Conservation (phyloP, 1,140 invertebrate species). For the Littorina saxatilis region DNA sequence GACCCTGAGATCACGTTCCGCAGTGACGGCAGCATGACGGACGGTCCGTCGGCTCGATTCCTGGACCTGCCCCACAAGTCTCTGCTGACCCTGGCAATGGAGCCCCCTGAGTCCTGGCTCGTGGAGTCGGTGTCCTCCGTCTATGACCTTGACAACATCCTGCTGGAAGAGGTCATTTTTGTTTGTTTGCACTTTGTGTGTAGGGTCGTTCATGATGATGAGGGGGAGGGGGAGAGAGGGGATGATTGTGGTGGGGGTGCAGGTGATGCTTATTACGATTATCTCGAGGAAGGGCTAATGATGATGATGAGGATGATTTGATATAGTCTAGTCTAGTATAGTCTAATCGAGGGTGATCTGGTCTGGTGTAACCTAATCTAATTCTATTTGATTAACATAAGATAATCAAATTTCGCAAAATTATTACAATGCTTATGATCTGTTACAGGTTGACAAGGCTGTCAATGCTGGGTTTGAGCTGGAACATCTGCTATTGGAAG, state of each 20-base stretch:
- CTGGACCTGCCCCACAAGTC: conserved; percentile 92
- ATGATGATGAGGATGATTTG: no score
- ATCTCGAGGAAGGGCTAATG: no score
- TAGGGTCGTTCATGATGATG: no score
- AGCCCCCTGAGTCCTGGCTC: conserved; percentile 99
- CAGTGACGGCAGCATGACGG: conserved; percentile 53
- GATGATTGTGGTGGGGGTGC: background rate
- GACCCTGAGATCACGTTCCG: conserved; percentile 85
- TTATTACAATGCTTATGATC: no score
- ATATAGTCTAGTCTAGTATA: no score
- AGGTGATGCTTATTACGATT: no score
- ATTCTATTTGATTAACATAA: no score
- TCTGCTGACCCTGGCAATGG: conserved; percentile 95
- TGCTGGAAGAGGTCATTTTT: conserved; percentile 77
- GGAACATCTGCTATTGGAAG: conserved; percentile 93
- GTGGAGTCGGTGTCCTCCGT: conserved; percentile 95
- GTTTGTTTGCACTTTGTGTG: no score
- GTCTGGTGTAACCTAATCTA: no score
- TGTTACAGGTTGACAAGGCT: conserved; percentile 30
- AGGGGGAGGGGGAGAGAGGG: background rate
- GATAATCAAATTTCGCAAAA: no score
- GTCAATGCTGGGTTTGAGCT: conserved; percentile 91
- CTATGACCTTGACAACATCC: conserved; percentile 99
- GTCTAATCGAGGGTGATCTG: no score
- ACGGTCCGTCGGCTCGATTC: conserved; percentile 89